These are phyloP conservation scores for Catharus bicknelli DNA, from an alignment of 2,113 vertebrate species.

Conservation along the genomic window DNA sequence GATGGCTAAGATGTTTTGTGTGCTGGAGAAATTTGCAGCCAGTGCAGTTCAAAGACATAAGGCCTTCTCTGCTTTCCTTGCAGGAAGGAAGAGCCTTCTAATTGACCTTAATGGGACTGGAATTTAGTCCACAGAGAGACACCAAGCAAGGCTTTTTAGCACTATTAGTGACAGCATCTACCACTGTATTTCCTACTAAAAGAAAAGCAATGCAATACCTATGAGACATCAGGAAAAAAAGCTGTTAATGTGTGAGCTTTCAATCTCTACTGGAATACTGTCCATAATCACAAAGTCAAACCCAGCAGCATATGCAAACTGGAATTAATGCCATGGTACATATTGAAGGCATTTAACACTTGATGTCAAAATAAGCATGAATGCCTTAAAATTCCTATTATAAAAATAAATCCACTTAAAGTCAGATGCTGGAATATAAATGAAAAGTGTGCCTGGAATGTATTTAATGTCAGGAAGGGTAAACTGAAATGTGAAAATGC, in stretches of 20 bases:
- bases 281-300: constrained; percentile 23
- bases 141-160: neutral
- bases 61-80: neutral
- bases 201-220: neutral
- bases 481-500: neutral
- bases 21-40: neutral
- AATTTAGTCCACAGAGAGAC: neutral
- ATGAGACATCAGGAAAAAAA: constrained; percentile 4
- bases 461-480: neutral
- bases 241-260: constrained; percentile 12
- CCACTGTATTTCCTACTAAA: neutral
- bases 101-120: constrained; percentile 23
- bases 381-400: constrained; percentile 41
- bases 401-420: constrained; percentile 46
- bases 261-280: neutral
- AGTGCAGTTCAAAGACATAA: neutral
- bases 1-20: neutral
- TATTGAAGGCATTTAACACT: constrained; percentile 37
- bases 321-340: neutral
- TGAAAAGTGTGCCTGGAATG: neutral
- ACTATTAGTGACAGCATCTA: neutral
- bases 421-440: neutral
- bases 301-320: neutral
- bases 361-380: constrained; percentile 43
- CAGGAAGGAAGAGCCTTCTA: neutral